These are phyloP conservation scores for Danionella dracula DNA, from an alignment of 2,797 vertebrate genomes.

Conservation along the genomic window DNA sequence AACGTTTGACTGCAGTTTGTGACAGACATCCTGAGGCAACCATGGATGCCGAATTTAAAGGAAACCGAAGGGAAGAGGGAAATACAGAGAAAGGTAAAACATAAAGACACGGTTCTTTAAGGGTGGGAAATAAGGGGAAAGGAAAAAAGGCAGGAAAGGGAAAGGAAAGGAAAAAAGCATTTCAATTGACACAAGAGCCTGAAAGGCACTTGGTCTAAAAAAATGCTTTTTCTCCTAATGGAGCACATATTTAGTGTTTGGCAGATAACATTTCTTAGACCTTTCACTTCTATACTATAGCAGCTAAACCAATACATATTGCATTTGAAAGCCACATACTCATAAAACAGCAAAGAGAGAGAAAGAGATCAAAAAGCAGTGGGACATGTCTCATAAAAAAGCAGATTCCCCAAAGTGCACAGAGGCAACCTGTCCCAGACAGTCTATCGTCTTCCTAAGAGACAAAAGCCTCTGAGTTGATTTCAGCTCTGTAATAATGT, in stretches of 20 bases:
- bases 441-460: conserved; percentile 29
- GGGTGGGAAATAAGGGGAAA: conserved; percentile 59
- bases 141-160: conserved; percentile 60
- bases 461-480: conserved; percentile 32
- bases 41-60: conserved; percentile 75
- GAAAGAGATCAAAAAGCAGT: conserved; percentile 28
- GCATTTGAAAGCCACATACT: conserved; percentile 42
- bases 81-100: conserved; percentile 59
- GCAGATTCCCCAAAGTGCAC: conserved; percentile 25
- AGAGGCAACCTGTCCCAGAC: conserved; percentile 26
- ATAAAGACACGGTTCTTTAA: conserved; percentile 74
- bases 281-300: conserved; percentile 36
- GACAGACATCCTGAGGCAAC: conserved; percentile 82
- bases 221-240: conserved; percentile 82
- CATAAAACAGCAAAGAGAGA: conserved; percentile 34
- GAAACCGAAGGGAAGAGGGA: conserved; percentile 56
- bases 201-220: conserved; percentile 69
- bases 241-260: conserved; percentile 78
- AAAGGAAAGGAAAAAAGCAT: conserved; percentile 76
- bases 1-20: conserved; percentile 85
- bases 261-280: conserved; percentile 65
- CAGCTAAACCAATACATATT: conserved; percentile 44
- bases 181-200: conserved; percentile 70
- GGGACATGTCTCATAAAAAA: not conserved
- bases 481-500: conserved; percentile 37